Evolutionary conservation across 2,888 invertebrate species (phyloP), one percentile per base, ranked within the genome.

Genomic region (Azorinus chamasolen): DNA sequence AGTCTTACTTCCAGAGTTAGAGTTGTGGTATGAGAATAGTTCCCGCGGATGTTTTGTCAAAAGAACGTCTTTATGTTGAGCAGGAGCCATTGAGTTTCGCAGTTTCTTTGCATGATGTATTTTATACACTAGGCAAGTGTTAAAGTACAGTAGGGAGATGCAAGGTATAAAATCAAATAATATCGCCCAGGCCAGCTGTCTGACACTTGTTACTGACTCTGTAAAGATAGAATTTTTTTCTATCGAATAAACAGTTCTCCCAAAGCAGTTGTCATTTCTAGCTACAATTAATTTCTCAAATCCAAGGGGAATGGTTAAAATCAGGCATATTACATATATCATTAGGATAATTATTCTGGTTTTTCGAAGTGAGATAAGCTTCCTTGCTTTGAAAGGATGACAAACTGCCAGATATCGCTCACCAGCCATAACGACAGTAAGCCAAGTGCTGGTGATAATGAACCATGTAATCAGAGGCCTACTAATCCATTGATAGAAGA

Each of bases 361-460:
- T 37, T 87, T 84, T n/a, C 79, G 82, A 22, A 91, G 75, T 6
- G 89, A 88, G 51, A 92, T 90, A 10, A 92, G 73, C 71, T 90
- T 89, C 25, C 91, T 79, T 1, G 92, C 92, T 68, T 88, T 89
- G 41, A 92, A 87, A 1, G 92, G 91, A 64, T 92, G 91, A 77
- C 92, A 92, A 20, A 92, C 91, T 32, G 92, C 92, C 14, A 90
- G 79, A 63, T 92, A 92, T n/a, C 92, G 80, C 53, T 91, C 91
- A 0, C 88, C 90, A 2, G 92, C 92, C 91, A 92, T 91, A 32
- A 89, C 88, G 0, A 92, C 91, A 12, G 91, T 92, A 27, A 92
- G 83, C 90, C 91, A 91, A 2, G 92, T 92, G 74, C 91, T 90
- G 43, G 89, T 87, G 37, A 92, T 83, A 57, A 91, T 91, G 82